These are phyloP conservation scores for Hypomesus transpacificus DNA, from an alignment of 2,113 vertebrate genomes.

Conservation along the genomic window DNA sequence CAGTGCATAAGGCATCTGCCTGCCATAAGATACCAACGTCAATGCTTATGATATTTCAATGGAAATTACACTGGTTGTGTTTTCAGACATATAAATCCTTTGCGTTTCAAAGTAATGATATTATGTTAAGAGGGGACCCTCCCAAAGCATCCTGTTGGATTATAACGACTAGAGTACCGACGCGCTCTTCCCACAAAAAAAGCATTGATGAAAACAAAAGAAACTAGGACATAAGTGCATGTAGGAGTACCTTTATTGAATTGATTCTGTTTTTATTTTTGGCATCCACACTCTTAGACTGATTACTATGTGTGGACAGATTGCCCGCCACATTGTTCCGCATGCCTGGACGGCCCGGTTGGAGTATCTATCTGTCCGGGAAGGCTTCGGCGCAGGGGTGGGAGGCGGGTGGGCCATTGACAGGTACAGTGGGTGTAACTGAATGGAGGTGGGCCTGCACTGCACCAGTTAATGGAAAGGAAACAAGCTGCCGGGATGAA, in stretches of 20 bases:
- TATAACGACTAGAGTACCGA: not conserved
- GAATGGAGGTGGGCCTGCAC: slow-evolving; percentile 26
- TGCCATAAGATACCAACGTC: not conserved
- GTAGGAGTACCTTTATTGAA: not conserved
- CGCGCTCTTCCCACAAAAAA: not conserved
- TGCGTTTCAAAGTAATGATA: not conserved
- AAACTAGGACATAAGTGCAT: too few species aligned
- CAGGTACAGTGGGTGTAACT: slow-evolving; percentile 35
- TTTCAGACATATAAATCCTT: not conserved
- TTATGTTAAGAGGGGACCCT: not conserved
- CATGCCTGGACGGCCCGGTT: too few species aligned
- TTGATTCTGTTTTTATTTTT: slow-evolving; percentile 8
- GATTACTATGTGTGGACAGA: not conserved
- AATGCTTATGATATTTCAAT: not conserved
- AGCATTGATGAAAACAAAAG: not conserved
- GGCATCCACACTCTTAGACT: slow-evolving; percentile 3
- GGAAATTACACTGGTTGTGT: not conserved
- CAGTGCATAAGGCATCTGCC: not conserved
- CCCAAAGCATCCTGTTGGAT: not conserved
- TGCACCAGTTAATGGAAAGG: slow-evolving; percentile 37
- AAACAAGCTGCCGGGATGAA: slow-evolving; percentile 30
- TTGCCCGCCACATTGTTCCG: too few species aligned
- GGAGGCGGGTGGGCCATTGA: slow-evolving; percentile 24
- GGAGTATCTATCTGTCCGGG: too few species aligned
- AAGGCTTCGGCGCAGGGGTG: not conserved